These are phyloP conservation scores for Sarcoramphus papa DNA, from an alignment of 2,797 vertebrate genomes.

Conservation along the genomic window DNA sequence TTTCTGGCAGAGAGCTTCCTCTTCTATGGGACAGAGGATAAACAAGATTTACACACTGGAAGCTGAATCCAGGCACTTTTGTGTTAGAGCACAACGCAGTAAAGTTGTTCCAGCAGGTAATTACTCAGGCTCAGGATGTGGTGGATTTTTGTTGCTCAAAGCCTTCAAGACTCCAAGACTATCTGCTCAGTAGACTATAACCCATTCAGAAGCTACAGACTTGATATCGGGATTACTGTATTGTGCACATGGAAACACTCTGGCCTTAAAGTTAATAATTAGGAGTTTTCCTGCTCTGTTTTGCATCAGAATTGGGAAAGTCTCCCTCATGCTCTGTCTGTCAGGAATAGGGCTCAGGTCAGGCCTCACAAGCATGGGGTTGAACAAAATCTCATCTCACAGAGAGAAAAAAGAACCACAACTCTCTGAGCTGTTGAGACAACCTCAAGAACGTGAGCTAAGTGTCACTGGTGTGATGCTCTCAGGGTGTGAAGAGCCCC, in stretches of 20 bases:
- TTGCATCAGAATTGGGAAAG: background rate
- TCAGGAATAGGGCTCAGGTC: background rate
- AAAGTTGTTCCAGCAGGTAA: background rate
- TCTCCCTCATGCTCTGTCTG: background rate
- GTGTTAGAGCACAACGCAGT: background rate
- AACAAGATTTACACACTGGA: background rate
- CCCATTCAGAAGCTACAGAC: background rate
- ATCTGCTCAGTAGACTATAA: background rate
- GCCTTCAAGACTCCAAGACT: background rate
- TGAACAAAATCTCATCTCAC: background rate
- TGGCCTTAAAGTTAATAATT: background rate
- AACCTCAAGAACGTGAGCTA: background rate
- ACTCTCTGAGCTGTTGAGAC: background rate
- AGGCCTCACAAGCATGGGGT: background rate
- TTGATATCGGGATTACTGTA: background rate
- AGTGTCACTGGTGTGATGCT: background rate
- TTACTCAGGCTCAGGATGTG: background rate
- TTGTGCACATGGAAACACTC: background rate
- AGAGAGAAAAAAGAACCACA: background rate
- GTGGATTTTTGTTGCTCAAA: background rate
- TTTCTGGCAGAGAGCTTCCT: background rate
- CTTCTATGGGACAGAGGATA: background rate
- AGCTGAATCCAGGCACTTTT: background rate
- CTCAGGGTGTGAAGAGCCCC: background rate
- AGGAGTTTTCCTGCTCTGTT: background rate